phyloP scores from a whole-genome alignment of 2,113 vertebrate genomes.

The Saccopteryx bilineata region DNA sequence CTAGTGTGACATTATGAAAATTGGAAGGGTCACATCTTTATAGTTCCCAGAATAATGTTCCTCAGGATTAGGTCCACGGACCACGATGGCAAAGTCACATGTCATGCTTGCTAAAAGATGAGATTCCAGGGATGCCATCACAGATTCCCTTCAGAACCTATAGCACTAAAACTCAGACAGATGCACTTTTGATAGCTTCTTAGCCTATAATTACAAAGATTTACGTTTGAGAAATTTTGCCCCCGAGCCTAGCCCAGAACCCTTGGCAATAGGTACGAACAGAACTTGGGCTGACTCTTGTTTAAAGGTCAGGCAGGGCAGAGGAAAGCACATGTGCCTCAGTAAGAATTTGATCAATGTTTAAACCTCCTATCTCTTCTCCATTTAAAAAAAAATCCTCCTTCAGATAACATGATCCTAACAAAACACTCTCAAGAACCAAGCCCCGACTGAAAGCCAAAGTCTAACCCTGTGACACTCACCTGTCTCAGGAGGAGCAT shows the following conservation, averaged over 20 bases:
- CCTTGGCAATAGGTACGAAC: slow-evolving; percentile 7
- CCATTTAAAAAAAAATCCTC: slow-evolving; percentile 1
- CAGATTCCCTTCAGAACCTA: neutral
- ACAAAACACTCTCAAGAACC: slow-evolving; percentile 40
- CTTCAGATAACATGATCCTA: slow-evolving; percentile 16
- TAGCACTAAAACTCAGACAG: slow-evolving; percentile 4
- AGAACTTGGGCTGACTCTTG: slow-evolving; percentile 25
- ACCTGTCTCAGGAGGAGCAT: neutral
- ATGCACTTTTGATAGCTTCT: slow-evolving; percentile 1
- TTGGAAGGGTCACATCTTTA: neutral
- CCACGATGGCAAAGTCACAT: neutral
- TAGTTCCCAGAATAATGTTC: neutral
- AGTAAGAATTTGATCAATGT: slow-evolving; percentile 8
- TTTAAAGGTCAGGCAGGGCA: neutral
- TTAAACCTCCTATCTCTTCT: neutral
- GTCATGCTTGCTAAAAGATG: neutral
- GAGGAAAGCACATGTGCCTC: neutral
- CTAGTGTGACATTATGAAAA: slow-evolving; percentile 26
- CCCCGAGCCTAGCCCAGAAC: neutral
- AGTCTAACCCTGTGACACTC: neutral
- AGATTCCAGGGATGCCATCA: slow-evolving; percentile 14
- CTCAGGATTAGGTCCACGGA: neutral
- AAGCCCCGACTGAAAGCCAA: slow-evolving; percentile 14
- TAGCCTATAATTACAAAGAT: slow-evolving; percentile 4
- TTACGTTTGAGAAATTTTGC: slow-evolving; percentile 40